Base-by-base conservation (phyloP, 1,140 invertebrate genomes). In the Hydropsyche tenuis region DNA sequence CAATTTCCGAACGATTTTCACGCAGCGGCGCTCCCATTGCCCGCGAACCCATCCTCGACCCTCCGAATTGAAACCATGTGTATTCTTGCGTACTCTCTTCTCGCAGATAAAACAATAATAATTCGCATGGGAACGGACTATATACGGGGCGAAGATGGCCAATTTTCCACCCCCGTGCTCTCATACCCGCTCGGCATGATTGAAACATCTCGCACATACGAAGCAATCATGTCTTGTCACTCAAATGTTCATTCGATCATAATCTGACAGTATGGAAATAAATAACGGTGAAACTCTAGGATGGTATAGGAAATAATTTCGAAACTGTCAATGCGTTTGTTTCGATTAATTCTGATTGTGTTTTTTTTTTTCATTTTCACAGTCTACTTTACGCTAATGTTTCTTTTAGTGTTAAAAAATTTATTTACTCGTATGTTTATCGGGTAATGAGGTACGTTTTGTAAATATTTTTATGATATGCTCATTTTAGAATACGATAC, bases 211-310 rank as follows among this genome's bases (percentile, higher is more conserved):
- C 69, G 25, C 68, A 25, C 51, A 60, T 68, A 18, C 75, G 42
- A 73, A 62, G 73, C 68, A 77, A 77, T 77, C 76, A 77, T 77
- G 76, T 73, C 70, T 69, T 46, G 73, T 77, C 76, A 77, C 45
- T 77, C 76, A 73, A 77, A 77, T 77, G 76, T 77, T 77, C 73
- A 77, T 66, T 73, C 71, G 73, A 75, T 77, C 75, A 77, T 72
- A 74, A 76, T 74, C 73, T 70, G 30, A 72, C 65, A 66, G 25
- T 75, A 75, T 77, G 76, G 75, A 77, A 75, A 77, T 75, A 64
- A 23, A 71, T 45, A 37, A 37, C 9, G 30, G n/a, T n/a, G n/a
- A n/a, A n/a, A n/a, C n/a, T n/a, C n/a, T n/a, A 4, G 30, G 30
- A 37, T 37, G 30, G 3, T 37, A 9, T 3, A 4, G 30, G 9